Evolutionary conservation across 2,113 vertebrate genomes (phyloP), one percentile per base, ranked within the genome.

Genomic region (Proterorhinus semilunaris): DNA sequence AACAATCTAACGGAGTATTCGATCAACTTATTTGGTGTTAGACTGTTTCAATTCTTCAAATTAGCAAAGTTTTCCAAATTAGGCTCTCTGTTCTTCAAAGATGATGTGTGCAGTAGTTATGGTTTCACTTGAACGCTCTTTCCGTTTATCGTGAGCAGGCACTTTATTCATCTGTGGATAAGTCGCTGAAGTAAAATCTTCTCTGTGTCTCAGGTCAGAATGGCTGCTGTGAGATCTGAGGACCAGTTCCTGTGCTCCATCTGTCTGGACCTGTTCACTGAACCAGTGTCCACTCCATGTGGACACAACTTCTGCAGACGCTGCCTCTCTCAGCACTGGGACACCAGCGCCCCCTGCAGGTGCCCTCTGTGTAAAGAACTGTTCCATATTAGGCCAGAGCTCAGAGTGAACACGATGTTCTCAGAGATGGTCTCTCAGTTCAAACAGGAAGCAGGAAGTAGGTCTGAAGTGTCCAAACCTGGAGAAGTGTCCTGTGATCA

Each of bases 311-410:
- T 36, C 27, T 57, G 54, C 11, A 57, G 36, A 57, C 10, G 5
- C 10, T 57, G 54, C 11, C 17, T 57, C 54, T 65, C 74, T 7
- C 54, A 76, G 15, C 54, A 76, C 68, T 71, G 68, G 68, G 12
- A 66, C 4, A 76, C 61, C 67, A 66, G 48, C 5, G 9, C 6
- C 10, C 21, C 44, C 8, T 61, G 48, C 57, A 57, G 42, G 42
- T 76, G 74, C 15, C 68, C 67, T 12, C 9, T 76, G 67, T 76
- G 74, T 45, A 76, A 76, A 6, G 21, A 57, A 27, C 21, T 57
- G 17, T 57, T 57, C 54, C 54, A 57, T 6, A 6, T 42, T 11
- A 57, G 42, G 17, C 54, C 54, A 13, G 54, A 57, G 54, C 27
- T 57, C 21, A 13, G 27, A 42, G 68, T 76, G 10, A 76, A 76